Evolutionary conservation across 1,140 invertebrate species (phyloP).

Genomic region (Drosophila busckii): DNA sequence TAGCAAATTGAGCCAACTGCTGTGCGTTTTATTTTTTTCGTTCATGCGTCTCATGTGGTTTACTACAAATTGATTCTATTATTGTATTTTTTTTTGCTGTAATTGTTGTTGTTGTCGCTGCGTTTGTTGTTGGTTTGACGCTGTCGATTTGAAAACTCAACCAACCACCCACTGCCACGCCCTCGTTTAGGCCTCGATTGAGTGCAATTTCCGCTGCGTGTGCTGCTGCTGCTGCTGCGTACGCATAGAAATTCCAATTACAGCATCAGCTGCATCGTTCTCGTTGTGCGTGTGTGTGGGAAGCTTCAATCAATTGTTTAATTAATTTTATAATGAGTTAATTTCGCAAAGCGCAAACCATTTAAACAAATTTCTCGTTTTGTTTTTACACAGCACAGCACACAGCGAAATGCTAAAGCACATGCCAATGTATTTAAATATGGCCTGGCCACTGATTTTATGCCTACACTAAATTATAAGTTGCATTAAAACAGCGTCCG

Average conservation of each 20-base stretch:
- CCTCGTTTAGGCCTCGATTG: slow-evolving; percentile 16
- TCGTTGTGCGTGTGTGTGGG: slow-evolving; percentile 9
- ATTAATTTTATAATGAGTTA: slow-evolving; percentile 77
- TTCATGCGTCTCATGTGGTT: slow-evolving; percentile 73
- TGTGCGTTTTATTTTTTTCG: slow-evolving; percentile 62
- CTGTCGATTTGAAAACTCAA: slow-evolving; percentile 67
- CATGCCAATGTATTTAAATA: slow-evolving; percentile 37
- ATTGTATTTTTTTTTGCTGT: slow-evolving; percentile 38
- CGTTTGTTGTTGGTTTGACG: slow-evolving; percentile 50
- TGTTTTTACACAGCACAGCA: slow-evolving; percentile 33
- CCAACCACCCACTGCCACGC: background rate
- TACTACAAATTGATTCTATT: slow-evolving; percentile 77
- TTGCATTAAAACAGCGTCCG: slow-evolving; percentile 22
- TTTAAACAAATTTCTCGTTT: too few species aligned
- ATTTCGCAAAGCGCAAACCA: slow-evolving; percentile 60
- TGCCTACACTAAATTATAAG: slow-evolving; percentile 39
- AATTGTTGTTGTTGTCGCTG: slow-evolving; percentile 13
- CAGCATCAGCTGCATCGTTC: slow-evolving; percentile 21
- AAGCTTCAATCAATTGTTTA: slow-evolving; percentile 64
- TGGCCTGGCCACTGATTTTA: slow-evolving; percentile 26
- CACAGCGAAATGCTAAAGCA: too few species aligned
- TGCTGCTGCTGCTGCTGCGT: too few species aligned
- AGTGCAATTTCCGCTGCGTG: slow-evolving; percentile 57
- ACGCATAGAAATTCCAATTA: slow-evolving; percentile 30
- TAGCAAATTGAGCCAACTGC: slow-evolving; percentile 33